Base-by-base conservation (phyloP, 1,140 invertebrate species). In the Dreissena rostriformis region DNA sequence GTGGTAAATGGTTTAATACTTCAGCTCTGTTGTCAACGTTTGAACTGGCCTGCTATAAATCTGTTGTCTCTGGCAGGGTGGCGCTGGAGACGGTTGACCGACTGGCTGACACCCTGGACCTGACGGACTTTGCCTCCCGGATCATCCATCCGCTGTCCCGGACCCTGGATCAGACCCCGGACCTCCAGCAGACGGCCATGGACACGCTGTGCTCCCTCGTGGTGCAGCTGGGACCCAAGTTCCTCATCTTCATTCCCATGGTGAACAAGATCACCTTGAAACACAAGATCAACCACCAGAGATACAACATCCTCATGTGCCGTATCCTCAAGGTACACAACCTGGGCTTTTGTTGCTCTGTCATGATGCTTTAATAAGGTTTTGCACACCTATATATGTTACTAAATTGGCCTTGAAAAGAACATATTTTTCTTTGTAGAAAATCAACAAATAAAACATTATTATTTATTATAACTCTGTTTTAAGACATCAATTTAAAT, bases 1-100 rank as follows among this genome's bases (percentile, higher is more conserved):
- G n/a, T n/a, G n/a, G n/a, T n/a, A n/a, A n/a, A n/a, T n/a, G n/a
- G n/a, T n/a, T n/a, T n/a, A n/a, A n/a, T n/a, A n/a, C n/a, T n/a
- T n/a, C n/a, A n/a, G n/a, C n/a, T n/a, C n/a, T n/a, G n/a, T n/a
- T n/a, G n/a, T n/a, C n/a, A n/a, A n/a, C n/a, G n/a, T 39, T 39
- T 39, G 39, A 5, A 39, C 8, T 2, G 39, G 8, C 39, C 39
- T 39, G 39, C n/a, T 72, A 8, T 0, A 55, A 68, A 70, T 68
- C 70, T 39, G 39, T 28, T 79, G 61, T 55, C 75, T 77, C 61
- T 75, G 75, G 24, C 80, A 94, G 94, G 82, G 95, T 96, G 57
- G 98, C 98, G 2, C 94, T 99, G 88, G 97, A 98, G 91, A 98
- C 98, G 0, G 96, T 99, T 0, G 97, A 98, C 91, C 96, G 97